phyloP scores from a whole-genome alignment of 2,797 vertebrate species.

The Sebastes itinus region DNA sequence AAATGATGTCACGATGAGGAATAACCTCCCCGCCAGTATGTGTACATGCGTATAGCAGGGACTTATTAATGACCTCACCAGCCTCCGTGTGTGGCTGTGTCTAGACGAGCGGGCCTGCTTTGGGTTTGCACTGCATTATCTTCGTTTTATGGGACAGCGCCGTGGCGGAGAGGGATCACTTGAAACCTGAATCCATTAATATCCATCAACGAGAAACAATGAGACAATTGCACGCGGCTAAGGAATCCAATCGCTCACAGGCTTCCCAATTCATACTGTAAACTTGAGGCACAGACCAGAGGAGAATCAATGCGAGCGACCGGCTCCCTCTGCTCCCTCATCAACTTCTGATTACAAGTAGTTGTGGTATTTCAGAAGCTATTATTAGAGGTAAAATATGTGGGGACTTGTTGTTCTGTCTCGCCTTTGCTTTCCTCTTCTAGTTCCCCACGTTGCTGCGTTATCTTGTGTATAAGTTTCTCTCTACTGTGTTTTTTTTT shows the following conservation, averaged over 20 bases:
- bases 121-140: neutral
- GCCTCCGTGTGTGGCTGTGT: conserved; percentile 21
- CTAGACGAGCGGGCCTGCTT: neutral
- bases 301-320: conserved; percentile 35
- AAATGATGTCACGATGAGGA: conserved; percentile 24
- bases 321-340: conserved; percentile 40
- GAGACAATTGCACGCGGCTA: conserved; percentile 36
- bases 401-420: conserved; percentile 50
- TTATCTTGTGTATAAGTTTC: conserved; percentile 23
- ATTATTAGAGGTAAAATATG: conserved; percentile 70
- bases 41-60: neutral
- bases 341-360: conserved; percentile 61
- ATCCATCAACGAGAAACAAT: conserved; percentile 61
- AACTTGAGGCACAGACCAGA: conserved; percentile 35
- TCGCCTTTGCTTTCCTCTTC: neutral
- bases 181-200: conserved; percentile 59
- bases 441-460: conserved; percentile 7
- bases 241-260: conserved; percentile 49
- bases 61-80: conserved; percentile 28
- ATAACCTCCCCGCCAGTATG: neutral
- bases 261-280: conserved; percentile 44
- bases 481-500: neutral
- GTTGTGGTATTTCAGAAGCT: conserved; percentile 57
- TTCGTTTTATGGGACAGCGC: neutral
- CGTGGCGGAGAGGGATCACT: neutral